Percentiles rank a stretch among this genome's conserved stretches.
phyloP scores from a whole-genome alignment of 2,797 vertebrate genomes.

The Octomys mimax region DNA sequence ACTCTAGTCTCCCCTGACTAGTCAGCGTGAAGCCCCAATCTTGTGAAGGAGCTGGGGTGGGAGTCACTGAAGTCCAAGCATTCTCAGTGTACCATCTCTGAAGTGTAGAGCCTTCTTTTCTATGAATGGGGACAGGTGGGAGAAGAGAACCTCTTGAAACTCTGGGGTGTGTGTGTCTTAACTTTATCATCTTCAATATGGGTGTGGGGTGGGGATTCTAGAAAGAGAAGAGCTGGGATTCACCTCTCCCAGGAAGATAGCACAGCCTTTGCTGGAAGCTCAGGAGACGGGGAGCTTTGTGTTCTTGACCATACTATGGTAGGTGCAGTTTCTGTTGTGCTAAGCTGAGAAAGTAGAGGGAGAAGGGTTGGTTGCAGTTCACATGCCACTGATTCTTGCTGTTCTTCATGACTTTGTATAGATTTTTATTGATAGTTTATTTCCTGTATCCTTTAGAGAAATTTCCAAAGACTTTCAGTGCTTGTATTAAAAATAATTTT shows the following conservation, averaged over 20 bases:
- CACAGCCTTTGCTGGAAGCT: not conserved
- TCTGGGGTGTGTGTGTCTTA: not conserved
- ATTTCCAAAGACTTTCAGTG: slow-evolving; percentile 30
- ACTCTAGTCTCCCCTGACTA: slow-evolving; percentile 15
- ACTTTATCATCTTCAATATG: not conserved
- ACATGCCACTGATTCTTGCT: not conserved
- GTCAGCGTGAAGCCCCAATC: not conserved
- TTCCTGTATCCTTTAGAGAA: not conserved
- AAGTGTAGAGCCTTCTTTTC: not conserved
- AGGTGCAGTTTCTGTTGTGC: not conserved
- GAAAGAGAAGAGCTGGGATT: not conserved
- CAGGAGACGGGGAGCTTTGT: not conserved
- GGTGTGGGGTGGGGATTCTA: not conserved
- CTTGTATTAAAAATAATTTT: slow-evolving; percentile 8
- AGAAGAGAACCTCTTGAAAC: not conserved
- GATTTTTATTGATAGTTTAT: slow-evolving; percentile 12
- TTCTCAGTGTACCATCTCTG: not conserved
- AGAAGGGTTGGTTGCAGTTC: not conserved
- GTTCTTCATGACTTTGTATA: slow-evolving; percentile 14
- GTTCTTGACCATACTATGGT: not conserved
- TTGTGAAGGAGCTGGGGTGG: not conserved
- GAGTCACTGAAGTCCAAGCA: not conserved
- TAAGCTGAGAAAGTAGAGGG: not conserved
- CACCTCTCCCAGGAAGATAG: not conserved
- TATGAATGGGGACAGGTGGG: not conserved